phyloP scores from a whole-genome alignment of 1,140 invertebrate genomes.

The Acromyrmex echinatior region DNA sequence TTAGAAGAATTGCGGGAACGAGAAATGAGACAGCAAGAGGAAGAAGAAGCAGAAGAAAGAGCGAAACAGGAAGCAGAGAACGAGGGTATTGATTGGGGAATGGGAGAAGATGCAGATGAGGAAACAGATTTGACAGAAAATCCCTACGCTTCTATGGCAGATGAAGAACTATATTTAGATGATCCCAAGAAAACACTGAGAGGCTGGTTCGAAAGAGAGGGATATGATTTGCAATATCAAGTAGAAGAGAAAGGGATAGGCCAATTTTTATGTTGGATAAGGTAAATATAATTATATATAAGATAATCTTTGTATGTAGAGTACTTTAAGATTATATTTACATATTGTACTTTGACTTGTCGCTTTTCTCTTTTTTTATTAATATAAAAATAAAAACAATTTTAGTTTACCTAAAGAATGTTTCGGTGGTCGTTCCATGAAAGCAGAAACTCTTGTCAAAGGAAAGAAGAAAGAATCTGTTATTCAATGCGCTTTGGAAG shows the following conservation, averaged over 20 bases:
- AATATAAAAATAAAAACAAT: slow-evolving; percentile 19
- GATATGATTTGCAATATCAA: slow-evolving; percentile 94
- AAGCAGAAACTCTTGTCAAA: slow-evolving; percentile 94
- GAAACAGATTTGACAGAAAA: slow-evolving; percentile 93
- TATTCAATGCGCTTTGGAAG: slow-evolving; percentile 96
- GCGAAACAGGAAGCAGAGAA: slow-evolving; percentile 88
- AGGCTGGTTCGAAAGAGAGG: slow-evolving; percentile 98
- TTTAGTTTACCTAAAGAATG: slow-evolving; percentile 93
- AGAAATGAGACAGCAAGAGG: slow-evolving; percentile 85
- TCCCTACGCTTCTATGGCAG: slow-evolving; percentile 92
- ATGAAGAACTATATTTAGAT: slow-evolving; percentile 96
- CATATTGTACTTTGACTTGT: slow-evolving; percentile 19
- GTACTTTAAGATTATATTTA: neutral
- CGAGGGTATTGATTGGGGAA: slow-evolving; percentile 96
- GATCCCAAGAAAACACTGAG: slow-evolving; percentile 98
- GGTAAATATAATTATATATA: slow-evolving; percentile 84
- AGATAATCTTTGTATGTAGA: neutral
- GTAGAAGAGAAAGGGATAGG: slow-evolving; percentile 93
- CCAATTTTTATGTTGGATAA: slow-evolving; percentile 91
- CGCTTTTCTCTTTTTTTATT: neutral
- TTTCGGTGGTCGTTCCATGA: slow-evolving; percentile 90
- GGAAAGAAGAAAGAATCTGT: slow-evolving; percentile 98
- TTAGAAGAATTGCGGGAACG: slow-evolving; percentile 87
- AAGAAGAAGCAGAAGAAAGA: slow-evolving; percentile 86
- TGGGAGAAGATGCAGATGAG: slow-evolving; percentile 96